Percentiles rank a stretch among this genome's conserved stretches.
Conservation (phyloP, 2,888 invertebrate species). For the Apamea crenata region DNA sequence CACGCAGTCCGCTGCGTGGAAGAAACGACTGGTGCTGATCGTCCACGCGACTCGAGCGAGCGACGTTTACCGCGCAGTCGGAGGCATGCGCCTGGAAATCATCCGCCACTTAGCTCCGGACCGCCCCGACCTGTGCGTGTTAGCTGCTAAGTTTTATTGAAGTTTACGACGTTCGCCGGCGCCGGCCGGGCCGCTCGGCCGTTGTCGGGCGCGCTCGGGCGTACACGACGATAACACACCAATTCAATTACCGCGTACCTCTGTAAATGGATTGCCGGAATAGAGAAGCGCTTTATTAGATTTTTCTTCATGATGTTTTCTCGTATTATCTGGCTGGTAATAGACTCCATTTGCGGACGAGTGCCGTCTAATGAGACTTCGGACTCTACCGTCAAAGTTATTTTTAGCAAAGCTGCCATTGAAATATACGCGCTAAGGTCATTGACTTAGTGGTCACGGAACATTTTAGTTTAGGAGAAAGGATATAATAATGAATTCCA, state of each 20-base stretch:
- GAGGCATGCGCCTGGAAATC: background rate
- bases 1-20: background rate
- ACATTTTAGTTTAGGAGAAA: background rate
- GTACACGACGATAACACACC: conserved; percentile 35
- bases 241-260: conserved; percentile 47
- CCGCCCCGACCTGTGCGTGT: background rate
- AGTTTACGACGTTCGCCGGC: background rate
- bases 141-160: conserved; percentile 5
- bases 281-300: conserved; percentile 35
- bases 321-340: conserved; percentile 28
- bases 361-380: background rate
- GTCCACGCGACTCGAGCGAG: background rate
- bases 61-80: background rate
- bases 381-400: background rate
- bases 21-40: background rate
- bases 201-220: background rate
- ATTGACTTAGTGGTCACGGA: background rate
- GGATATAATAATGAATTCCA: background rate
- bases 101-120: background rate
- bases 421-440: background rate
- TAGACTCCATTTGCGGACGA: conserved; percentile 27
- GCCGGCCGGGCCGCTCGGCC: background rate
- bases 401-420: background rate
- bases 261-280: conserved; percentile 37
- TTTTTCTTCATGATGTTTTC: conserved; percentile 38